phyloP scores from a whole-genome alignment of 1,140 invertebrate species.

The Belonocnema kinseyi region DNA sequence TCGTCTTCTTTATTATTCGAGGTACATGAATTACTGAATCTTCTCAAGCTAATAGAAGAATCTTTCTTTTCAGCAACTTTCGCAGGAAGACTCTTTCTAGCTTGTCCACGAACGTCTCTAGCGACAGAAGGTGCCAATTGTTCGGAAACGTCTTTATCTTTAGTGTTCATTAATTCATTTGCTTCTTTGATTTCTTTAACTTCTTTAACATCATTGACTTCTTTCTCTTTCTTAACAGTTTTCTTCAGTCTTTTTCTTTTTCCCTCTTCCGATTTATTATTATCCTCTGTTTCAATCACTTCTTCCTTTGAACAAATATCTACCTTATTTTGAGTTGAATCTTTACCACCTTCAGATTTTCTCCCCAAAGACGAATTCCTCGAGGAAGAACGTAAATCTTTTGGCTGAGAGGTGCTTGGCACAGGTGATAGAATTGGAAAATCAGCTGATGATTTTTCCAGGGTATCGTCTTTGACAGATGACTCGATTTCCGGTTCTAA shows the following conservation, averaged over 20 bases:
- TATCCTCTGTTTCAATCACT: not conserved
- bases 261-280: conserved; percentile 19
- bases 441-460: conserved; percentile 50
- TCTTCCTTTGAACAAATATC: not conserved
- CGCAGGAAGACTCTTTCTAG: conserved; percentile 2
- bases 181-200: conserved; percentile 11
- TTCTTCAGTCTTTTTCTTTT: conserved; percentile 34
- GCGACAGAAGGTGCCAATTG: conserved; percentile 11
- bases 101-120: not conserved
- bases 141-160: not conserved
- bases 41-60: not conserved
- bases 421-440: conserved; percentile 51
- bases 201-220: not conserved
- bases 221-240: not conserved
- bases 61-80: not conserved
- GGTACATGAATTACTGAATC: not conserved
- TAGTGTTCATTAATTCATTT: conserved; percentile 2
- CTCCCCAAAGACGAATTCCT: conserved; percentile 36
- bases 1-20: not conserved
- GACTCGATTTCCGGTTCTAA: conserved; percentile 49
- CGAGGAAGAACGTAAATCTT: conserved; percentile 40
- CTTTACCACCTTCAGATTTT: conserved; percentile 36
- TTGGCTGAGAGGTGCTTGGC: conserved; percentile 32
- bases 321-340: not conserved
- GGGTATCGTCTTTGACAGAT: conserved; percentile 34